Conservation (phyloP, 2,113 vertebrate species). For the Budorcas taxicolor region DNA sequence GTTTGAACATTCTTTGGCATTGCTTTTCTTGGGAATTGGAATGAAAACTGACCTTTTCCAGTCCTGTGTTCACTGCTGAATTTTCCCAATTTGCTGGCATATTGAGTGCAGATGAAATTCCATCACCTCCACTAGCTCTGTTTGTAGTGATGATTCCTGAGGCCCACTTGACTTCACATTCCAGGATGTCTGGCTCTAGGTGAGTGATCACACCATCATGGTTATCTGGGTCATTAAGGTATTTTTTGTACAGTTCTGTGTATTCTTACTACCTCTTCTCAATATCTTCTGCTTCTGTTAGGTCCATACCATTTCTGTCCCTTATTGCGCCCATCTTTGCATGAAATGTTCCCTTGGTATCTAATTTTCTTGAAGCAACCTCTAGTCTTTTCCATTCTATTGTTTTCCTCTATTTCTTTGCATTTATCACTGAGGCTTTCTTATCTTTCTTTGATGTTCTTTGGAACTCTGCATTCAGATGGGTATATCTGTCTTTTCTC, state of each 20-base stretch:
- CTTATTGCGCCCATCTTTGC: not conserved
- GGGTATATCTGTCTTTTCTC: not conserved
- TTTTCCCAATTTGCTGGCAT: not conserved
- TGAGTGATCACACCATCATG: not conserved
- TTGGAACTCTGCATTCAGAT: not conserved
- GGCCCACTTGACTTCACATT: not conserved
- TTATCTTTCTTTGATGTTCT: not conserved
- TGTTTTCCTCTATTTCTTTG: not conserved
- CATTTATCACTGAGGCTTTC: not conserved
- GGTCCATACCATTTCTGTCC: not conserved
- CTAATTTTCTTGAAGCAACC: not conserved
- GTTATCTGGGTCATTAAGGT: not conserved
- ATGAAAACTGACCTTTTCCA: not conserved
- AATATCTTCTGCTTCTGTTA: not conserved
- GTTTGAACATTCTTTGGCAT: not conserved
- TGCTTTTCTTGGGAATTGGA: not conserved
- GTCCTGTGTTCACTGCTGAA: not conserved
- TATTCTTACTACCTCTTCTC: not conserved
- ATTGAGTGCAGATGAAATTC: not conserved
- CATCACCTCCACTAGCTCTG: not conserved
- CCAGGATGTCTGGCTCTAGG: not conserved
- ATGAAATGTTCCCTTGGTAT: not conserved
- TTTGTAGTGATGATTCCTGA: not conserved
- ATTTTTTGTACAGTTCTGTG: not conserved
- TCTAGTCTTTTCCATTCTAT: not conserved